phyloP scores from a whole-genome alignment of 2,113 vertebrate genomes.

The Neogobius melanostomus region DNA sequence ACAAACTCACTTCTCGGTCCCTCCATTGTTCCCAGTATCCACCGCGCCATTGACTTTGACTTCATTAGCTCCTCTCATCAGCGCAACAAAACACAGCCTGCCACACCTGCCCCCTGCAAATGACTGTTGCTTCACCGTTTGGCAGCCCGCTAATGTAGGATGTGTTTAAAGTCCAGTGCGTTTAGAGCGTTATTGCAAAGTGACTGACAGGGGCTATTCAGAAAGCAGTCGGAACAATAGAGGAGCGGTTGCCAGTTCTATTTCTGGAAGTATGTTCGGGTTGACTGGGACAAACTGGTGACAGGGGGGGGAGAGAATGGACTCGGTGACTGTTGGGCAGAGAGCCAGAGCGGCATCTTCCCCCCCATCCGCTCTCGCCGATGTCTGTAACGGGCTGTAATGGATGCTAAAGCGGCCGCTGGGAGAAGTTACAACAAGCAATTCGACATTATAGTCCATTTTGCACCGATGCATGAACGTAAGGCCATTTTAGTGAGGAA shows the following conservation, averaged over 20 bases:
- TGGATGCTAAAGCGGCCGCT: constrained; percentile 55
- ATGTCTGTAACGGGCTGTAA: constrained; percentile 51
- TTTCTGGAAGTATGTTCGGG: constrained; percentile 75
- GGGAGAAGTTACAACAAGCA: constrained; percentile 61
- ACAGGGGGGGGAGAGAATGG: constrained; percentile 66
- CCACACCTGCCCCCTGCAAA: constrained; percentile 62
- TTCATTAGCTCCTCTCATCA: constrained; percentile 73
- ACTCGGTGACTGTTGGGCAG: constrained; percentile 70
- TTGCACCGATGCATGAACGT: background rate
- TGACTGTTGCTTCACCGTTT: constrained; percentile 31
- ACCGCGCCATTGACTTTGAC: constrained; percentile 60
- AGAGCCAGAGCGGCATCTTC: constrained; percentile 58
- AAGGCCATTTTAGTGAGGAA: background rate
- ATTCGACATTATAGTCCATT: constrained; percentile 31
- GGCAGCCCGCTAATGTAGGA: constrained; percentile 68
- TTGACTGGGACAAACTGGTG: constrained; percentile 78
- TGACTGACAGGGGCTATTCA: constrained; percentile 67
- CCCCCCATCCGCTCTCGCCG: constrained; percentile 31
- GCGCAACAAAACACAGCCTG: constrained; percentile 61
- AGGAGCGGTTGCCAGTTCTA: constrained; percentile 70
- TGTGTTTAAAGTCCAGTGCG: constrained; percentile 67
- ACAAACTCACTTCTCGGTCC: no score
- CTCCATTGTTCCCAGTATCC: constrained; percentile 58
- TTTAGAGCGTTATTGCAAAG: constrained; percentile 58
- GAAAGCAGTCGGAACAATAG: constrained; percentile 71